Evolutionary conservation across 2,113 vertebrate genomes (phyloP).

Genomic region (Coregonus clupeaformis): DNA sequence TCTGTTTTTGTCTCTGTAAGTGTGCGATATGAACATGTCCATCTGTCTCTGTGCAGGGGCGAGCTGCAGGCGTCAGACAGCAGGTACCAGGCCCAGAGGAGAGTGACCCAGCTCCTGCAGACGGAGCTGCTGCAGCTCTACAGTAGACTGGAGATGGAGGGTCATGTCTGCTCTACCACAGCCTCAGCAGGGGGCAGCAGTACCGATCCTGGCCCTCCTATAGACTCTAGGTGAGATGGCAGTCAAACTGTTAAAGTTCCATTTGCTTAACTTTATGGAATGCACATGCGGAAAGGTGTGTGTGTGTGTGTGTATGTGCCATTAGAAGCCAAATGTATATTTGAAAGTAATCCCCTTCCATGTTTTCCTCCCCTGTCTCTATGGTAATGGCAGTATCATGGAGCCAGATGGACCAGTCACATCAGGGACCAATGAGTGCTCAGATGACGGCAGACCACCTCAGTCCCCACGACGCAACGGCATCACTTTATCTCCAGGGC

Average conservation of each 20-base stretch:
- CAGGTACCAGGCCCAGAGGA: conserved; percentile 87
- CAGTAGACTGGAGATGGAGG: conserved; percentile 84
- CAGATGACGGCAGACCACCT: conserved; percentile 55
- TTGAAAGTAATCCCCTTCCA: neutral
- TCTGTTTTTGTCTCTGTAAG: neutral
- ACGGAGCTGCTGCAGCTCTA: conserved; percentile 91
- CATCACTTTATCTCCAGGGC: conserved; percentile 74
- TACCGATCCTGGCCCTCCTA: conserved; percentile 31
- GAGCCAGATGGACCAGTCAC: conserved; percentile 57
- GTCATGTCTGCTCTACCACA: conserved; percentile 66
- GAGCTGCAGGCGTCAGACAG: conserved; percentile 91
- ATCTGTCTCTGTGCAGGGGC: conserved; percentile 53
- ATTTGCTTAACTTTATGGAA: neutral
- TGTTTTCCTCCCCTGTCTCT: conserved; percentile 5
- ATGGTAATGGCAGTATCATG: conserved; percentile 33
- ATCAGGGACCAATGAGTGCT: conserved; percentile 38
- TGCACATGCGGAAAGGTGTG: neutral
- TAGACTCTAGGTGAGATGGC: conserved; percentile 60
- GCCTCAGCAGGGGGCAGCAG: conserved; percentile 61
- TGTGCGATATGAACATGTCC: neutral
- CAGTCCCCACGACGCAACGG: conserved; percentile 67
- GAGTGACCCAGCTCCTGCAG: conserved; percentile 86
- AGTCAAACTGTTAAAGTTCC: neutral
- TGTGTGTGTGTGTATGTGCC: neutral
- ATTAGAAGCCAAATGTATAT: neutral